These are phyloP conservation scores for Metellina segmentata DNA, from an alignment of 2,888 invertebrate genomes.

Conservation along the genomic window DNA sequence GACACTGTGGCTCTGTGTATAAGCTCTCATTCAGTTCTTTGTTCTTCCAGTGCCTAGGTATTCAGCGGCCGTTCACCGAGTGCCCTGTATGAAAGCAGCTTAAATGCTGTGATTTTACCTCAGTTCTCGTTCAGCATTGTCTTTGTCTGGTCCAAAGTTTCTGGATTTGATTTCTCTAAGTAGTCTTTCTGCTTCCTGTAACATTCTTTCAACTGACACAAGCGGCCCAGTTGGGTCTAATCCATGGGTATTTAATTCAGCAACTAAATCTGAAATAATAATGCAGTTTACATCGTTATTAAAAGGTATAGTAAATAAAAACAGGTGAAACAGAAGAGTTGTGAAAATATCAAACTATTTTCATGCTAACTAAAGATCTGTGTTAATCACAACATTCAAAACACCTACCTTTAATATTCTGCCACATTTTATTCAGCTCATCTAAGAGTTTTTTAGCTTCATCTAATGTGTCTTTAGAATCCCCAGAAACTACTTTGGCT, in stretches of 20 bases:
- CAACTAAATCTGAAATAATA: slow-evolving; percentile 57
- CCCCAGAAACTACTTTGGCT: slow-evolving; percentile 54
- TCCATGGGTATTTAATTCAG: slow-evolving; percentile 74
- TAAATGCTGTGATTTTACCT: slow-evolving; percentile 57
- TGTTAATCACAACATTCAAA: not conserved
- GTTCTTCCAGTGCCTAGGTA: too few species aligned
- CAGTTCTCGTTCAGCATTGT: slow-evolving; percentile 78
- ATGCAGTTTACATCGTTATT: slow-evolving; percentile 26
- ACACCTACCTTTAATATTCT: slow-evolving; percentile 54
- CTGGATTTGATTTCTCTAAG: slow-evolving; percentile 80
- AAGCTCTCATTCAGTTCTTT: too few species aligned
- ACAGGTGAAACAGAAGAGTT: not conserved
- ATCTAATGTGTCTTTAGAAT: slow-evolving; percentile 71
- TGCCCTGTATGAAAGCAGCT: too few species aligned
- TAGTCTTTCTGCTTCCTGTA: slow-evolving; percentile 81
- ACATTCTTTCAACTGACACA: slow-evolving; percentile 76
- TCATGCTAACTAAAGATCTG: not conserved
- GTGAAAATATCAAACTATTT: not conserved
- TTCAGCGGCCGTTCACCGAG: too few species aligned
- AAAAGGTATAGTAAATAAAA: slow-evolving; percentile 20
- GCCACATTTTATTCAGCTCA: slow-evolving; percentile 66
- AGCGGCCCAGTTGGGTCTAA: slow-evolving; percentile 71
- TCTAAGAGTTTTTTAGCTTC: slow-evolving; percentile 76
- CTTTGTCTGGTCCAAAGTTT: slow-evolving; percentile 79
- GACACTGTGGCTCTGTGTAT: too few species aligned